phyloP scores from a whole-genome alignment of 2,113 vertebrate genomes.

The Psephotus haematonotus region DNA sequence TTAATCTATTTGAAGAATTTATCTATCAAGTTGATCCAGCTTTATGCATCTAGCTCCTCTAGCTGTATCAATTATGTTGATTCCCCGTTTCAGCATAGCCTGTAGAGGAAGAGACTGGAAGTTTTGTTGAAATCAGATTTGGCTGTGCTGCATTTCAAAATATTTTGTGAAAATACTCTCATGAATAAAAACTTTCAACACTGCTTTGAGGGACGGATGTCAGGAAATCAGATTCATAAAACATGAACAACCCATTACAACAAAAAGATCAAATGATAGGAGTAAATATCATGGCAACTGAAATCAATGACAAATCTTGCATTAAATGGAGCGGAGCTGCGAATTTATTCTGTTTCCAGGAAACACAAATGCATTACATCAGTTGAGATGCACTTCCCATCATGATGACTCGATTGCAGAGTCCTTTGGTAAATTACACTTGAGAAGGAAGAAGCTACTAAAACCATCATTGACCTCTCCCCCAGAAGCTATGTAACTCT shows the following conservation, averaged over 20 bases:
- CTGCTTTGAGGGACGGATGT: not conserved
- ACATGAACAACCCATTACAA: not conserved
- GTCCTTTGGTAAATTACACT: slow-evolving; percentile 28
- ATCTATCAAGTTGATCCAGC: not conserved
- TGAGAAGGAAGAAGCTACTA: slow-evolving; percentile 27
- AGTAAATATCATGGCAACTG: not conserved
- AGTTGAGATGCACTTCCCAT: slow-evolving; percentile 47
- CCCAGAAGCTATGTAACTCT: not conserved
- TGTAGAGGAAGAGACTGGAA: not conserved
- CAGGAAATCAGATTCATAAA: not conserved
- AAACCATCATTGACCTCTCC: slow-evolving; percentile 5
- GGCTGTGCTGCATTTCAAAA: not conserved
- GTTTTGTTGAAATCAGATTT: not conserved
- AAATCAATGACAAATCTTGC: slow-evolving; percentile 33
- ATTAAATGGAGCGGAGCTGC: not conserved
- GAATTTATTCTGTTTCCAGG: slow-evolving; percentile 43
- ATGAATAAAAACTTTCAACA: not conserved
- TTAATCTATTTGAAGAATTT: not conserved
- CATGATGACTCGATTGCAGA: not conserved
- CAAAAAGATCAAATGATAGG: not conserved
- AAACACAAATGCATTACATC: slow-evolving; percentile 53
- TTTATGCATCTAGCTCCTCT: not conserved
- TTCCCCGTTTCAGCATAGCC: not conserved
- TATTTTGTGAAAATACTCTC: not conserved
- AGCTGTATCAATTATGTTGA: not conserved